Evolutionary conservation across 2,888 invertebrate genomes (phyloP), one percentile per base, ranked within the genome.

Genomic region (Dryomyza anilis): DNA sequence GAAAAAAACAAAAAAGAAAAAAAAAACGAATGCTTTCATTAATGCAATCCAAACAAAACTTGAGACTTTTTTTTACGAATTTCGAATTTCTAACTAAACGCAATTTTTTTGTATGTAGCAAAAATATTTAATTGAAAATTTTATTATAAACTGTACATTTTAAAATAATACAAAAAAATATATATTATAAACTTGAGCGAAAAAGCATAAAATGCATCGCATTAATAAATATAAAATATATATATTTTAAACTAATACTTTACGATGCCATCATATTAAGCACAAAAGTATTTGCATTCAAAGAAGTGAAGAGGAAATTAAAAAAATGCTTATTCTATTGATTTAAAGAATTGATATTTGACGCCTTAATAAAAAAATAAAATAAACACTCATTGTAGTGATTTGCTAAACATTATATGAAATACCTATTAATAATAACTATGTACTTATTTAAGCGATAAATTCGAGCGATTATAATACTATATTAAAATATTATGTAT

Each of bases 151-250:
- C 65, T 62, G 59, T n/a, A n/a, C 69, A 59, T 59, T 21, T 16
- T 19, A 46, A 59, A 46, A 23, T 66, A 66, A 66, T n/a, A n/a
- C n/a, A n/a, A n/a, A n/a, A n/a, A n/a, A n/a, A n/a, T n/a, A n/a
- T n/a, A n/a, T n/a, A n/a, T 48, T 50, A 46, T 69, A 61, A 60
- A 65, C 67, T 23, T 36, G 36, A 55, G 55, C 12, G 36, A 55
- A n/a, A n/a, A n/a, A 55, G 76, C 77, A 77, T 77, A 48, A 67
- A 74, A 74, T 74, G 74, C 75, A n/a, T n/a, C n/a, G 75, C 58
- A 55, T 53, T 16, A 30, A 56, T 48, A 36, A 33, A 63, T 64
- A 25, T 23, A 68, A 62, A n/a, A 70, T 50, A 23, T 50, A 50
- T n/a, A n/a, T n/a, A 25, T 50, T 50, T 50, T 27, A 50, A 14